phyloP scores from a whole-genome alignment of 2,113 vertebrate genomes.

The Megaptera novaeangliae region DNA sequence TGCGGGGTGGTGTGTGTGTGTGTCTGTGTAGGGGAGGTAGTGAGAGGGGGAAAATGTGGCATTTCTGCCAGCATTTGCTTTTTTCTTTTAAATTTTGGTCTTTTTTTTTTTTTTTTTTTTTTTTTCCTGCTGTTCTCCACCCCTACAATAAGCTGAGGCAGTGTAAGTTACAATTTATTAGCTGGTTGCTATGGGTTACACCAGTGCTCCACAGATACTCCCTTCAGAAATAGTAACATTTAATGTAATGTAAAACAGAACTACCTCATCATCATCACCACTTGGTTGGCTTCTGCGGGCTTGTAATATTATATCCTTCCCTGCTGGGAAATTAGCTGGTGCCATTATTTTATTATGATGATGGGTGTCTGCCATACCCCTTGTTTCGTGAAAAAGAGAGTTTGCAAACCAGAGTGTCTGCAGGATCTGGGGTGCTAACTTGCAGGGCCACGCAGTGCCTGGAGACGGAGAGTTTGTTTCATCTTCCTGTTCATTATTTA shows the following conservation, averaged over 20 bases:
- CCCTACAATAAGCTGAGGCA: constrained; percentile 70
- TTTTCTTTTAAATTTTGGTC: constrained; percentile 18
- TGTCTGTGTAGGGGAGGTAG: too few relatives aligned
- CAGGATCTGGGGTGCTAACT: neutral
- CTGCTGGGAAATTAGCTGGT: constrained; percentile 70
- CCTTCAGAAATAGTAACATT: constrained; percentile 81
- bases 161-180: constrained; percentile 68
- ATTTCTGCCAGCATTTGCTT: constrained; percentile 4
- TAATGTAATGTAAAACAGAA: constrained; percentile 77
- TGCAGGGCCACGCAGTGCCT: fast-evolving
- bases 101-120: neutral
- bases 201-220: constrained; percentile 67
- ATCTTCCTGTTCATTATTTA: constrained; percentile 6
- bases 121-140: neutral
- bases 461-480: neutral
- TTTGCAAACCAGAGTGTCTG: neutral
- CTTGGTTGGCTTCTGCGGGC: constrained; percentile 63
- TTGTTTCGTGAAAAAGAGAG: neutral
- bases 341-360: constrained; percentile 46
- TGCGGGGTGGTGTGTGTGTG: neutral
- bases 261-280: constrained; percentile 51
- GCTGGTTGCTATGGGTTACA: constrained; percentile 86
- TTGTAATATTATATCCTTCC: constrained; percentile 69
- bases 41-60: neutral
- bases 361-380: neutral